These are phyloP conservation scores for Luidia sarsii DNA, from an alignment of 53 echinoderm and acorn worm genomes.

Conservation along the genomic window DNA sequence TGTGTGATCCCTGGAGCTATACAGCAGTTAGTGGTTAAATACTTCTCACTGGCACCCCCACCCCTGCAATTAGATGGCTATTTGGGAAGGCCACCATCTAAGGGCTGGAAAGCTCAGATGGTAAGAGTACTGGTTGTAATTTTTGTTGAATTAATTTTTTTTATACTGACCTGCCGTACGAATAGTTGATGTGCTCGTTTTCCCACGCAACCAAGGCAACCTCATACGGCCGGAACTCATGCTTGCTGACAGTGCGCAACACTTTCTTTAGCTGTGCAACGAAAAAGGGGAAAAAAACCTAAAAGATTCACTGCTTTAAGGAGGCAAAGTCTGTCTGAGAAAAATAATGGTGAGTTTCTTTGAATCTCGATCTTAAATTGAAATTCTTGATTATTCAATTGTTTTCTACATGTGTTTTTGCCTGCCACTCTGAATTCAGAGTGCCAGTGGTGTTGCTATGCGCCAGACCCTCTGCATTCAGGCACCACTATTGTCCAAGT, in stretches of 20 bases:
- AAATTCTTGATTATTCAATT: not conserved
- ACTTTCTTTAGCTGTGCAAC: constrained; percentile 73
- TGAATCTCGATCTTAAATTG: not conserved
- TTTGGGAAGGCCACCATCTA: too few species aligned
- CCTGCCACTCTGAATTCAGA: too few species aligned
- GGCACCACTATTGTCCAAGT: too few species aligned
- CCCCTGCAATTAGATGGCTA: too few species aligned
- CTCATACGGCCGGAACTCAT: constrained; percentile 75
- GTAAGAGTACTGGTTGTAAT: too few species aligned
- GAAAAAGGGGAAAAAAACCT: not conserved
- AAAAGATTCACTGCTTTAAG: not conserved
- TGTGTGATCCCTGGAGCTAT: too few species aligned
- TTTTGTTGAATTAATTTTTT: not conserved
- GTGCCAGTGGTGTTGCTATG: too few species aligned
- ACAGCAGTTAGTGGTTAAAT: too few species aligned
- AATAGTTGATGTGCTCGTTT: constrained; percentile 87
- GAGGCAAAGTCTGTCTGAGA: not conserved
- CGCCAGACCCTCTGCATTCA: too few species aligned
- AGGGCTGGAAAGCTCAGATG: too few species aligned
- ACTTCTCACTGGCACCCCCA: too few species aligned
- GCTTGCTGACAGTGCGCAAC: constrained; percentile 69
- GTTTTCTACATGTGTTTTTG: not conserved
- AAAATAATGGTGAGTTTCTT: not conserved
- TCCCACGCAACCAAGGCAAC: constrained; percentile 85
- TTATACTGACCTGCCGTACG: constrained; percentile 78